phyloP scores from a whole-genome alignment of 53 echinoderm and acorn worm genomes.

The Arbacia lixula region DNA sequence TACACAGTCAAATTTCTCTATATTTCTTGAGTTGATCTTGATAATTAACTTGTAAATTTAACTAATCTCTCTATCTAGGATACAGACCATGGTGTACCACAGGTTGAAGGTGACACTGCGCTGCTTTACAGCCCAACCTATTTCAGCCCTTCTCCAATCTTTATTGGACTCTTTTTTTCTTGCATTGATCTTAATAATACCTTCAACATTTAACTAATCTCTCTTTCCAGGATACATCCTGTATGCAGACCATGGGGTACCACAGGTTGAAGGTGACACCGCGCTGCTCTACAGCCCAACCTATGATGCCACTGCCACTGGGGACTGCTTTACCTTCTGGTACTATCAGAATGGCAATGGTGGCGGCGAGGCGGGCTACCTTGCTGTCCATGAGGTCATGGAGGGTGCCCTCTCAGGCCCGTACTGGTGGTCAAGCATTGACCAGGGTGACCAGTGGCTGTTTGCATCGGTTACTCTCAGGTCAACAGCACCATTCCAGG shows the following conservation, averaged over 20 bases:
- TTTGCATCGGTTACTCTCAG: neutral
- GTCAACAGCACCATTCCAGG: neutral
- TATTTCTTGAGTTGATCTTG: no score
- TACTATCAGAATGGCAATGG: neutral
- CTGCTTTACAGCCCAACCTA: no score
- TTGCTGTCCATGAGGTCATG: slow-evolving; percentile 1
- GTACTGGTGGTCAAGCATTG: neutral
- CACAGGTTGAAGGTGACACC: neutral
- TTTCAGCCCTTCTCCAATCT: no score
- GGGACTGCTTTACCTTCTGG: slow-evolving; percentile 19
- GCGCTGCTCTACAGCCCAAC: neutral
- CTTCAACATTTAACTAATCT: no score
- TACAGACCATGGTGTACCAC: neutral
- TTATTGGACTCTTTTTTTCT: no score
- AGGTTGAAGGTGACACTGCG: neutral
- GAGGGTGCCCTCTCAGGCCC: neutral
- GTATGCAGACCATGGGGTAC: neutral
- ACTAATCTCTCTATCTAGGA: no score
- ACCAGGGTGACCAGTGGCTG: neutral
- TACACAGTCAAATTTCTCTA: no score
- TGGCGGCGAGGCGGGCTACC: neutral
- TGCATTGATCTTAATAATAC: no score
- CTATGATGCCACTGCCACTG: neutral
- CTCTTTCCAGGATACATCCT: no score
- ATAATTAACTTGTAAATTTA: no score